Conservation (phyloP, 2,888 invertebrate genomes). For the Plutella xylostella region DNA sequence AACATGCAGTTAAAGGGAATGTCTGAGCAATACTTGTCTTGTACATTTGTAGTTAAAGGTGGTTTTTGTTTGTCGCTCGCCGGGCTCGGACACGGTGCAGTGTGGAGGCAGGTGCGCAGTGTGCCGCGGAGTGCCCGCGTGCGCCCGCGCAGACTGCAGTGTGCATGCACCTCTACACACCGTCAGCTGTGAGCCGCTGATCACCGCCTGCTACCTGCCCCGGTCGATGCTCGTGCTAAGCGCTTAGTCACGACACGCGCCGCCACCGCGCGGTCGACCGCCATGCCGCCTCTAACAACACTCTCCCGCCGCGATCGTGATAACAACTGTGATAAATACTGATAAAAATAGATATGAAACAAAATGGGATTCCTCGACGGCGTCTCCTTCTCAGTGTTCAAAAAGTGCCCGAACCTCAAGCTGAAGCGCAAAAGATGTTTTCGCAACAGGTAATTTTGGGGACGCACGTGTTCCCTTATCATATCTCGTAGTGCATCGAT, state of each 20-base stretch:
- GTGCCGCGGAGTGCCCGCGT: conserved; percentile 31
- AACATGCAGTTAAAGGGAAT: too few relatives aligned
- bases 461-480: conserved; percentile 1
- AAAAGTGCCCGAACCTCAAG: conserved; percentile 17
- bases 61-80: too few relatives aligned
- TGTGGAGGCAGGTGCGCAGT: background rate
- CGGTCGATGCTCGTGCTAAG: conserved; percentile 29
- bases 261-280: conserved; percentile 29
- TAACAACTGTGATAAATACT: conserved; percentile 16
- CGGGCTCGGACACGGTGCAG: too few relatives aligned
- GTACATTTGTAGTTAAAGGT: too few relatives aligned
- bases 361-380: conserved; percentile 18
- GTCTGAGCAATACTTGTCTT: too few relatives aligned
- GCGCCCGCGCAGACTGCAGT: conserved; percentile 22
- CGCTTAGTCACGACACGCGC: conserved; percentile 45
- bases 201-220: conserved; percentile 17
- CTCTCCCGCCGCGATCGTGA: conserved; percentile 10
- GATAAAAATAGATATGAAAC: conserved; percentile 2
- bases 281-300: background rate
- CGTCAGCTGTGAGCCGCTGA: background rate
- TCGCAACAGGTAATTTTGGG: conserved; percentile 12
- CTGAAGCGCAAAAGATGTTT: conserved; percentile 8
- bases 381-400: conserved; percentile 17
- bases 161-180: conserved; percentile 19
- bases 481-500: background rate